Conservation (phyloP, 2,113 vertebrate species). For the Dendropsophus ebraccatus region DNA sequence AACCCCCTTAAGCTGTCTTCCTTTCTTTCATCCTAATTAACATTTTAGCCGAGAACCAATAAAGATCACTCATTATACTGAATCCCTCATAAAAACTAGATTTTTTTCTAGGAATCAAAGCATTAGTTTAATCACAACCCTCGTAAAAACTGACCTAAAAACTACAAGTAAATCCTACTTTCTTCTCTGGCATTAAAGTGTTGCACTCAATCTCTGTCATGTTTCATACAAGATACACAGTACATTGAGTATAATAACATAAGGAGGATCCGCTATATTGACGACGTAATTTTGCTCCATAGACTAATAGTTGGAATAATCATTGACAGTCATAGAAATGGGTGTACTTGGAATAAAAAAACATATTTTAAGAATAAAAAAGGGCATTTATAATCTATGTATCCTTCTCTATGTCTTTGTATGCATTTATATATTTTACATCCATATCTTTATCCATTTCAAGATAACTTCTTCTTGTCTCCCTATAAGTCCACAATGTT, state of each 20-base stretch:
- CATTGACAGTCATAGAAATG: neutral
- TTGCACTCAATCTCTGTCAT: neutral
- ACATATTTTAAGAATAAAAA: too few species aligned
- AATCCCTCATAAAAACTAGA: too few species aligned
- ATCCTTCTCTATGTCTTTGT: neutral
- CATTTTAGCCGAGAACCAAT: neutral
- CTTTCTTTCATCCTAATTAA: neutral
- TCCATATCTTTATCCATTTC: neutral
- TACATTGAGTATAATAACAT: neutral
- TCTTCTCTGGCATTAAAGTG: neutral
- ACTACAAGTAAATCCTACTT: slow-evolving; percentile 9
- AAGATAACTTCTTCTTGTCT: neutral
- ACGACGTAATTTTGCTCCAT: neutral
- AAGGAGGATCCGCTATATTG: neutral
- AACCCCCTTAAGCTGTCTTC: neutral
- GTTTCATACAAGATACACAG: neutral
- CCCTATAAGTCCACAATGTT: neutral
- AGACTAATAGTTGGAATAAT: neutral
- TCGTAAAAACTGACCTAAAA: slow-evolving; percentile 12
- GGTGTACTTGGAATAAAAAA: neutral
- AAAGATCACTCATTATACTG: neutral
- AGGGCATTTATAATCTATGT: too few species aligned
- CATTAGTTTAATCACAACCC: slow-evolving; percentile 5
- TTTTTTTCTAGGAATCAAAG: neutral
- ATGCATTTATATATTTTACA: neutral